Base-by-base conservation (phyloP, 2,113 vertebrate species). In the Oncorhynchus kisutch region DNA sequence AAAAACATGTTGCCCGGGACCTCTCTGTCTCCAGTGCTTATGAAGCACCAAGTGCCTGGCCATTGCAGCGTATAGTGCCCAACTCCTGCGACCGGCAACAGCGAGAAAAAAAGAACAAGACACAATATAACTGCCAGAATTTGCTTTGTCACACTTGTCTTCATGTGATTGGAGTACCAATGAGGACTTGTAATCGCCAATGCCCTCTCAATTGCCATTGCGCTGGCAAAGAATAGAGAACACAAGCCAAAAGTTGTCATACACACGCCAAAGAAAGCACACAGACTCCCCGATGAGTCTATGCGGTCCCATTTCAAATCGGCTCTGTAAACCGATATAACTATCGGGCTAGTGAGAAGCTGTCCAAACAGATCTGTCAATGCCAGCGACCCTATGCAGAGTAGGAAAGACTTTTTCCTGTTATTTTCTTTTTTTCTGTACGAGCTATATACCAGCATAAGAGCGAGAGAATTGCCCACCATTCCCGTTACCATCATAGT, bases 41-140 rank as follows among this genome's bases (percentile, higher is more conserved):
- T 97, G 78, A 99, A 99, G 89, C 98, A 99, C 97, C 97, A 99
- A 0, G 96, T 99, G 14, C 96, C 97, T 0, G 98, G 98, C 97
- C 96, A 98, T 90, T 99, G 98, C n/a, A 92, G 77, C 0, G 91
- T 89, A 86, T 99, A 99, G 11, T 88, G 81, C 2, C 98, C 98
- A 34, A 97, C 90, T 0, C 96, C 96, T 0, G 86, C 68, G 1
- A 96, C 9, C 1, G 97, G 97, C 90, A 99, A 57, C 66, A 98
- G 89, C n/a, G 96, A 94, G 59, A 99, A 95, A 45, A 93, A 73
- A 0, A 95, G 60, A 68, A 93, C 93, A 0, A 94, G 88, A 34
- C 93, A 84, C 95, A 95, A 96, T 67, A 97, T 93, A 73, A 90
- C 73, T 0, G 91, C 88, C 77, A 99, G 79, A 29, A 92, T 91